Percentiles rank a stretch among this genome's conserved stretches.
Conservation (phyloP, 2,113 vertebrate species). For the Tragelaphus imberbis region DNA sequence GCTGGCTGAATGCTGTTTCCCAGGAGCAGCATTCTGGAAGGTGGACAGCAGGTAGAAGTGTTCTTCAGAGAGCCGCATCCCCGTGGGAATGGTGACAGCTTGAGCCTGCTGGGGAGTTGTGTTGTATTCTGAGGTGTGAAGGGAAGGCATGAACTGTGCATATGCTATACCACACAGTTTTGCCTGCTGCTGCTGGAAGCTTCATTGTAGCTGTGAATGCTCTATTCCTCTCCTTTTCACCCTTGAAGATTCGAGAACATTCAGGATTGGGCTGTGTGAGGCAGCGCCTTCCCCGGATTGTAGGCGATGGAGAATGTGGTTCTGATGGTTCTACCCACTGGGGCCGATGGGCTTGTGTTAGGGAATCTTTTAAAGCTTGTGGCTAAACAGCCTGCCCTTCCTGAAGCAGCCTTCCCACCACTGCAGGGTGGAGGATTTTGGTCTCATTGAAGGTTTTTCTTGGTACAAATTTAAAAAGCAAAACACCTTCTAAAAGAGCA, state of each 20-base stretch:
- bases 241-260: constrained; percentile 74
- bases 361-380: neutral
- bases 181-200: constrained; percentile 75
- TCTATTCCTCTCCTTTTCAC: constrained; percentile 76
- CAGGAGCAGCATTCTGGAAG: neutral
- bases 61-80: constrained; percentile 71
- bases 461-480: neutral
- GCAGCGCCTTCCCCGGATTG: neutral
- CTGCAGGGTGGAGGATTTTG: neutral
- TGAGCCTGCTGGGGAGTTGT: constrained; percentile 81
- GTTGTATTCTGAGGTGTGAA: constrained; percentile 80
- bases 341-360: rapidly evolving
- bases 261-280: constrained; percentile 61
- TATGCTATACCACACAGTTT: constrained; percentile 81
- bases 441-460: neutral
- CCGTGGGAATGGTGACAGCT: constrained; percentile 77
- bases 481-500: neutral
- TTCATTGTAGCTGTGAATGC: constrained; percentile 79
- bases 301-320: neutral
- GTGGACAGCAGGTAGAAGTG: constrained; percentile 57
- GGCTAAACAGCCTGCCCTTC: neutral
- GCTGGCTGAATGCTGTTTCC: neutral
- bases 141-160: constrained; percentile 80
- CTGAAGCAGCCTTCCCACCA: neutral
- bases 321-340: neutral